phyloP scores from a whole-genome alignment of 1,140 invertebrate species.

The Drosophila sturtevanti region DNA sequence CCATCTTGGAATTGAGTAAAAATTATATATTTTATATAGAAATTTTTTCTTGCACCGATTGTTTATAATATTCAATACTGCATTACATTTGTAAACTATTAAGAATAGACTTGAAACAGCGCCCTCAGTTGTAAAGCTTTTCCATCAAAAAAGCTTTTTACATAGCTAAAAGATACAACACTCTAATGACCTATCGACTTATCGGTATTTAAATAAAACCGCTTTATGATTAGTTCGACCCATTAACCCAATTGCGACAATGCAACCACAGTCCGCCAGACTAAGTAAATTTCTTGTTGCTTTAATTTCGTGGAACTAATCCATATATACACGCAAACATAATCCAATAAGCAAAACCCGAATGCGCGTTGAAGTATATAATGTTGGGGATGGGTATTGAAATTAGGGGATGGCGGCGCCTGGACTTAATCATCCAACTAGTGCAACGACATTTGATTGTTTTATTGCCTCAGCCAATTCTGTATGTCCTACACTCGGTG shows the following conservation, averaged over 20 bases:
- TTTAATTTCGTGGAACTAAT: constrained; percentile 53
- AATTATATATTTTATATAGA: too few species aligned
- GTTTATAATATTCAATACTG: too few species aligned
- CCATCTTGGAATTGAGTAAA: too few species aligned
- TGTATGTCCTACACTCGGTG: constrained; percentile 7
- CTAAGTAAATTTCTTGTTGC: constrained; percentile 26
- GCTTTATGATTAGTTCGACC: constrained; percentile 13
- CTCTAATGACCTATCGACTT: background rate
- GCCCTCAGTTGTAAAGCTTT: constrained; percentile 1
- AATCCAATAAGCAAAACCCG: constrained; percentile 68
- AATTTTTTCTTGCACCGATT: too few species aligned
- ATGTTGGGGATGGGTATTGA: background rate
- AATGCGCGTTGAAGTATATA: constrained; percentile 24
- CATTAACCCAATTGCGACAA: constrained; percentile 28
- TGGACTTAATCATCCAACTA: constrained; percentile 7
- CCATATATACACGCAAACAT: constrained; percentile 63
- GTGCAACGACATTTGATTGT: constrained; percentile 62
- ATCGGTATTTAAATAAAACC: constrained; percentile 1
- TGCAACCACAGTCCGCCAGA: constrained; percentile 54
- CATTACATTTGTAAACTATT: too few species aligned
- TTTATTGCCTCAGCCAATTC: constrained; percentile 68
- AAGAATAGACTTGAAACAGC: background rate
- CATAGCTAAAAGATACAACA: constrained; percentile 1
- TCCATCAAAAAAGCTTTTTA: background rate
- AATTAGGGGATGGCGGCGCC: constrained; percentile 5